Conservation (phyloP, 2,888 invertebrate species). For the Agrypnus murinus region DNA sequence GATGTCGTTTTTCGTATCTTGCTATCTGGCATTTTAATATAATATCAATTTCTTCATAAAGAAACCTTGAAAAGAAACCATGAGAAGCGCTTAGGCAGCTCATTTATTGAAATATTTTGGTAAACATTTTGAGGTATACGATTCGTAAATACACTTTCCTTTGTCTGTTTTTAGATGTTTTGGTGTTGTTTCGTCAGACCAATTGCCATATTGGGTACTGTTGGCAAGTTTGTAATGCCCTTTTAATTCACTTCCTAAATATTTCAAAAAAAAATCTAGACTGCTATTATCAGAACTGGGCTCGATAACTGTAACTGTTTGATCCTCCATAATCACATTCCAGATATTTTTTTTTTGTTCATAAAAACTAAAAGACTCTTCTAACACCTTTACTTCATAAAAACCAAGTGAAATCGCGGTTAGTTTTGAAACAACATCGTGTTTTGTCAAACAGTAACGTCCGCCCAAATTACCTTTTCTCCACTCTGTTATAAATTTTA, state of each 20-base stretch:
- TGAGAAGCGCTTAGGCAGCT: too few species aligned
- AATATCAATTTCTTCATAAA: too few species aligned
- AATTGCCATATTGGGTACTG: background rate
- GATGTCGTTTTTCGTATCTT: too few species aligned
- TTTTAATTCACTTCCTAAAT: background rate
- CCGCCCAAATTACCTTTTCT: constrained; percentile 5
- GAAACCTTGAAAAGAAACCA: too few species aligned
- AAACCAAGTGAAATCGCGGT: background rate
- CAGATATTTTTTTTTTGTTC: background rate
- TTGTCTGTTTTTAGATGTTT: too few species aligned
- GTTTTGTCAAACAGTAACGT: constrained; percentile 4
- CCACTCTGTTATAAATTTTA: constrained; percentile 7
- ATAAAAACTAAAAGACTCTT: background rate
- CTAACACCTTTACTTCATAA: background rate
- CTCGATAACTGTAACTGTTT: background rate
- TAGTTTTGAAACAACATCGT: background rate
- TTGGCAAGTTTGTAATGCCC: background rate
- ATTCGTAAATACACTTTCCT: too few species aligned
- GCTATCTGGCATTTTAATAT: too few species aligned
- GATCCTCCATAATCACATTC: background rate
- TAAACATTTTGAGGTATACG: too few species aligned
- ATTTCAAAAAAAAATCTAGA: constrained; percentile 3
- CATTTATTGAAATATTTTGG: too few species aligned
- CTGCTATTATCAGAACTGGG: background rate
- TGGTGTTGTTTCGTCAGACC: background rate